These are phyloP conservation scores for Neomorphus geoffroyi DNA, from an alignment of 2,797 vertebrate genomes.

Conservation along the genomic window DNA sequence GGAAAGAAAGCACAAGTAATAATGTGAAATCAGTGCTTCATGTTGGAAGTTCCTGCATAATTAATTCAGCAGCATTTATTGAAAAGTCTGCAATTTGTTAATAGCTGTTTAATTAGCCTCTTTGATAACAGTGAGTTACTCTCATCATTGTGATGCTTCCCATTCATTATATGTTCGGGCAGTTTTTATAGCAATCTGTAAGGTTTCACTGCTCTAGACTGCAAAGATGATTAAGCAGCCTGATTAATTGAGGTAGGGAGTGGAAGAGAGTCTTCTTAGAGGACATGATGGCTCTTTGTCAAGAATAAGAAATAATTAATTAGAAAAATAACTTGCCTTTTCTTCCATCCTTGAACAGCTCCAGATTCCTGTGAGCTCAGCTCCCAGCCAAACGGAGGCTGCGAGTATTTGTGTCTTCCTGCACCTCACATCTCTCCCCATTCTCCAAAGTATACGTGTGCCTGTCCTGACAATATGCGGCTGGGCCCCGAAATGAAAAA, in stretches of 20 bases:
- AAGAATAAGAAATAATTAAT: background rate
- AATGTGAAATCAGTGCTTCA: slow-evolving; percentile 41
- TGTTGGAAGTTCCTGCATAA: slow-evolving; percentile 35
- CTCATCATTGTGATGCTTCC: background rate
- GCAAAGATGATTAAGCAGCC: background rate
- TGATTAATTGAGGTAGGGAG: background rate
- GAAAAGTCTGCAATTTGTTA: slow-evolving; percentile 27
- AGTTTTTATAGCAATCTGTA: background rate
- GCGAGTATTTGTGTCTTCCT: slow-evolving; percentile 95
- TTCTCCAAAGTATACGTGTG: slow-evolving; percentile 94
- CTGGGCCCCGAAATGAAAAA: slow-evolving; percentile 94
- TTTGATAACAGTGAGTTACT: slow-evolving; percentile 17
- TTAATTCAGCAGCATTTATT: slow-evolving; percentile 38
- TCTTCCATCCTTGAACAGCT: slow-evolving; percentile 70
- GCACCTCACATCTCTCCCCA: slow-evolving; percentile 94
- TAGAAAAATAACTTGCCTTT: background rate
- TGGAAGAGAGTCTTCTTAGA: background rate
- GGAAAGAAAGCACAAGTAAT: slow-evolving; percentile 10
- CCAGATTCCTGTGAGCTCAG: slow-evolving; percentile 91
- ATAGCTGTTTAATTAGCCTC: slow-evolving; percentile 45
- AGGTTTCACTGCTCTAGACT: background rate
- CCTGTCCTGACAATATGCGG: slow-evolving; percentile 93
- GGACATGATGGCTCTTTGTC: background rate
- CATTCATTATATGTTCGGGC: background rate
- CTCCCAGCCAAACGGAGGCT: slow-evolving; percentile 91